Evolutionary conservation across 53 echinoderm and acorn worm genomes (phyloP).

Genomic region (Astropecten irregularis): DNA sequence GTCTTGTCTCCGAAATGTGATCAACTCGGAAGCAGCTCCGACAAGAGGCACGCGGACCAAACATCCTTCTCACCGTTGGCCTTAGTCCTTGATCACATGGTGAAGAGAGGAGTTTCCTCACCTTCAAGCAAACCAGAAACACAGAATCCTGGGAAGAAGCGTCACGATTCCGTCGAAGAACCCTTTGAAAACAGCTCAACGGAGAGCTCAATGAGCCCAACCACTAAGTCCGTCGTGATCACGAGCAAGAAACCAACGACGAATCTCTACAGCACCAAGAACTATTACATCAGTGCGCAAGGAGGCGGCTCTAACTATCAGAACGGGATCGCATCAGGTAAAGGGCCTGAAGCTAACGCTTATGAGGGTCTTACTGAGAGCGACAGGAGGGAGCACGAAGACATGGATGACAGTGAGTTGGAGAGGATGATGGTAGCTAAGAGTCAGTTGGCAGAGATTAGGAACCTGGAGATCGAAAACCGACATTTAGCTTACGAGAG

Average conservation of each 20-base stretch:
- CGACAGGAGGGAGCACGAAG: slow-evolving; percentile 16
- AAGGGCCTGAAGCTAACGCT: slow-evolving; percentile 13
- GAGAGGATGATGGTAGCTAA: slow-evolving; percentile 4
- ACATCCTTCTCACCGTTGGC: not conserved
- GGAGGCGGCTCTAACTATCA: not conserved
- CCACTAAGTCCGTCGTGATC: not conserved
- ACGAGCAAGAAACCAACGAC: slow-evolving; percentile 3
- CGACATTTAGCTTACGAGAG: slow-evolving; percentile 53
- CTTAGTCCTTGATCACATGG: slow-evolving; percentile 32
- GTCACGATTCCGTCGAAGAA: slow-evolving; percentile 12
- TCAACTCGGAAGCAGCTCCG: not conserved
- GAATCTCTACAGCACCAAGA: slow-evolving; percentile 20
- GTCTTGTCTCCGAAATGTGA: not conserved
- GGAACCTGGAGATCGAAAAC: slow-evolving; percentile 46
- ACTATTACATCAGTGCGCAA: not conserved
- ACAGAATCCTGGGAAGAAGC: not conserved
- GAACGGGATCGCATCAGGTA: not conserved
- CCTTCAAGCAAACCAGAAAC: not conserved
- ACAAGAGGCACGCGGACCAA: not conserved
- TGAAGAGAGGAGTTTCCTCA: not conserved
- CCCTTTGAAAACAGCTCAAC: slow-evolving; percentile 46
- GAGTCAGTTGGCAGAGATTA: slow-evolving; percentile 30
- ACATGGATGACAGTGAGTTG: slow-evolving; percentile 6
- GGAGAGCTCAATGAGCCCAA: slow-evolving; percentile 40
- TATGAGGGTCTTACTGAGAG: slow-evolving; percentile 13